phyloP scores from a whole-genome alignment of 2,113 vertebrate species.

The Vidua chalybeata region DNA sequence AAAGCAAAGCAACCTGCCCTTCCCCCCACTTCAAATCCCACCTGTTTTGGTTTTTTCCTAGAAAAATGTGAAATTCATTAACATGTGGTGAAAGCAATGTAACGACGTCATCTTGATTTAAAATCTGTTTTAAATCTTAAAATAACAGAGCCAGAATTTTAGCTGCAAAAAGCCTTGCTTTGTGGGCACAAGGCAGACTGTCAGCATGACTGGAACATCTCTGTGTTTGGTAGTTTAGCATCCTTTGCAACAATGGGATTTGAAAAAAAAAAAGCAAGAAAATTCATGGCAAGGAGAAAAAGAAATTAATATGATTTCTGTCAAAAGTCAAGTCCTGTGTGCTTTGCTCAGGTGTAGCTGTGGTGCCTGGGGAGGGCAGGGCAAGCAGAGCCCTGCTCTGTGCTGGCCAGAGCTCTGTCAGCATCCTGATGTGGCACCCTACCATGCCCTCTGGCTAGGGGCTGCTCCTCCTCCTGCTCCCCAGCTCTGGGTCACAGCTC shows the following conservation, averaged over 20 bases:
- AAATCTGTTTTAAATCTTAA: constrained; percentile 63
- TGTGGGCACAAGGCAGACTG: not conserved
- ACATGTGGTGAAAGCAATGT: constrained; percentile 53
- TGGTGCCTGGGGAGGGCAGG: not conserved
- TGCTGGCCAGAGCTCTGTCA: not conserved
- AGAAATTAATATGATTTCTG: not conserved
- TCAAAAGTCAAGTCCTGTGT: not conserved
- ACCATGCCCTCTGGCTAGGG: not conserved
- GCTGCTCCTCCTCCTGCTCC: not conserved
- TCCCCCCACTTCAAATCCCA: constrained; percentile 15
- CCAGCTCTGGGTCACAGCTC: not conserved
- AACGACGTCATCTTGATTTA: constrained; percentile 44
- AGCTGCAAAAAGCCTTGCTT: constrained; percentile 14
- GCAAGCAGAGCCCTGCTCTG: not conserved
- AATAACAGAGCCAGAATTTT: not conserved
- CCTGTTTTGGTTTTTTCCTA: constrained; percentile 43
- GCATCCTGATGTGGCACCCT: not conserved
- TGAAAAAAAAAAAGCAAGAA: not conserved
- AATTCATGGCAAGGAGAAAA: not conserved
- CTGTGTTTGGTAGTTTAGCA: not conserved
- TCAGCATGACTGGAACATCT: not conserved
- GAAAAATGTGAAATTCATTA: constrained; percentile 66
- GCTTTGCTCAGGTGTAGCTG: not conserved
- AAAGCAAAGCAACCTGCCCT: constrained; percentile 19
- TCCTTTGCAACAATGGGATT: not conserved